Conservation (phyloP, 2,888 invertebrate species). For the Anthoptus insignis region DNA sequence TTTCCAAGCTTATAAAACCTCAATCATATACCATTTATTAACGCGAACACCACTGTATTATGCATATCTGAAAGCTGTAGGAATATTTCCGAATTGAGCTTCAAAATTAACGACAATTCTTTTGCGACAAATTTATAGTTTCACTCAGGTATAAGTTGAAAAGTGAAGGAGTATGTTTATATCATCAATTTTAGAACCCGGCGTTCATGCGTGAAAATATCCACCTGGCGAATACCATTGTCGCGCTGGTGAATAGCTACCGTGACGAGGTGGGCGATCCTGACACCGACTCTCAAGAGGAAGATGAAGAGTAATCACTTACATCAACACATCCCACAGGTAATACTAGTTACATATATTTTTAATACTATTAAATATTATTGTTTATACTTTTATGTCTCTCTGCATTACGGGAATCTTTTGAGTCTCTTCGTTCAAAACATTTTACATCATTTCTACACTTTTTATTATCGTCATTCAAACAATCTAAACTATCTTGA, state of each 20-base stretch:
- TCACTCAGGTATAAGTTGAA: background rate
- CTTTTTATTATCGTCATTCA: slow-evolving; percentile 88
- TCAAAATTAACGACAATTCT: too few species aligned
- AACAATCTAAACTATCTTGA: slow-evolving; percentile 89
- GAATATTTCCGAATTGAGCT: too few species aligned
- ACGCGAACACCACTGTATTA: too few species aligned
- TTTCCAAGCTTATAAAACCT: too few species aligned
- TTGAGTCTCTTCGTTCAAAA: slow-evolving; percentile 90
- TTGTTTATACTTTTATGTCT: slow-evolving; percentile 80
- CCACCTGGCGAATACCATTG: background rate
- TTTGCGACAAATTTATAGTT: too few species aligned
- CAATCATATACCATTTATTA: too few species aligned
- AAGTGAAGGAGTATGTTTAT: background rate
- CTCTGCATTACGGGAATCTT: slow-evolving; percentile 85
- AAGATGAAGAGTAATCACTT: background rate
- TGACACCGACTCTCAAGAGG: background rate
- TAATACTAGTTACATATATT: too few species aligned
- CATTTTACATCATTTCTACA: slow-evolving; percentile 85
- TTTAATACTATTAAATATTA: too few species aligned
- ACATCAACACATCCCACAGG: too few species aligned
- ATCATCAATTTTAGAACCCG: background rate
- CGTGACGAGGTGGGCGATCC: background rate
- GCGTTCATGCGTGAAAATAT: background rate
- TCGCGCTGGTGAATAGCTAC: background rate
- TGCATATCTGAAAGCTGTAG: too few species aligned